phyloP scores from a whole-genome alignment of 2,113 vertebrate genomes.

The Corythornis vintsioides region DNA sequence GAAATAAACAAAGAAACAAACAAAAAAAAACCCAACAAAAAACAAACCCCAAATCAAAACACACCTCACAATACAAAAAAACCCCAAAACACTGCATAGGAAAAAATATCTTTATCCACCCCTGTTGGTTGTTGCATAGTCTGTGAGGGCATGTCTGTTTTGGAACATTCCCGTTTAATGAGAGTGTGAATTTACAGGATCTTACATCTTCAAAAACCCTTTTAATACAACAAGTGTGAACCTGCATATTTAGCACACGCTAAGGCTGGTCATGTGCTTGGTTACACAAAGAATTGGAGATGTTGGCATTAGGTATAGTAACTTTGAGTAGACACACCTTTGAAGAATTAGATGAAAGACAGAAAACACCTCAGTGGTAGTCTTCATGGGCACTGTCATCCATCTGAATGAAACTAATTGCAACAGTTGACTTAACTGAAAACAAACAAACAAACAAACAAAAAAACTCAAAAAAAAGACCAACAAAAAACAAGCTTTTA shows the following conservation, averaged over 20 bases:
- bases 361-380: background rate
- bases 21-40: no score
- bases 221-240: background rate
- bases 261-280: background rate
- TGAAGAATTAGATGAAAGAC: background rate
- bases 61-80: background rate
- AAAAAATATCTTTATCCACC: background rate
- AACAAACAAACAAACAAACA: background rate
- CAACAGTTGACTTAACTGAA: background rate
- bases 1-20: background rate
- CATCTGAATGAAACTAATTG: background rate
- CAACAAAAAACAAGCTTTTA: background rate
- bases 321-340: background rate
- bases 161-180: background rate
- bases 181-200: background rate
- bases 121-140: background rate
- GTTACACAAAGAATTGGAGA: background rate
- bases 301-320: background rate
- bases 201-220: background rate
- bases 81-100: rapidly evolving
- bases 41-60: background rate
- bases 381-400: background rate
- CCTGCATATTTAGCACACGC: background rate
- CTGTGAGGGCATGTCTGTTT: background rate
- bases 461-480: no score